Conservation (phyloP, 1,140 invertebrate genomes). For the Nasonia vitripennis region DNA sequence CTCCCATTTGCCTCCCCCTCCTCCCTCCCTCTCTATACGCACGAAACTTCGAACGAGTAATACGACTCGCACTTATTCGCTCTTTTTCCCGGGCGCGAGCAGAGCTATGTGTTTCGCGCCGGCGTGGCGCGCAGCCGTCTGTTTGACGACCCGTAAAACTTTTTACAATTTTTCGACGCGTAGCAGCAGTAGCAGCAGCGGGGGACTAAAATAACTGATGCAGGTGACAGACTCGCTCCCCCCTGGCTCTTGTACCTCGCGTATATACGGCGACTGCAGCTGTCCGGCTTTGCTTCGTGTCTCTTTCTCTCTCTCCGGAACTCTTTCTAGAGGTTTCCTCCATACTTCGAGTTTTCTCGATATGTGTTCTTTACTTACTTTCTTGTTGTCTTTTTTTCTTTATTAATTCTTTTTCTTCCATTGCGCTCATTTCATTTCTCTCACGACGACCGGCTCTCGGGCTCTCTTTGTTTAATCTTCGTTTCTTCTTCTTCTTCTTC, state of each 20-base stretch:
- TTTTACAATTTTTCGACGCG: conserved; percentile 60
- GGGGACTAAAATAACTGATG: conserved; percentile 29
- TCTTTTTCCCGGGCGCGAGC: not conserved
- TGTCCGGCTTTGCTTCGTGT: not conserved
- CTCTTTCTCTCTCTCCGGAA: not conserved
- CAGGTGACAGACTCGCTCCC: conserved; percentile 29
- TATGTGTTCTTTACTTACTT: not conserved
- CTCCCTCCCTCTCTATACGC: not conserved
- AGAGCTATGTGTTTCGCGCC: conserved; percentile 1
- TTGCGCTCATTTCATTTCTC: conserved; percentile 16
- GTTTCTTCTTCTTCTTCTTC: conserved; percentile 24
- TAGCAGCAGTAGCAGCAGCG: not conserved
- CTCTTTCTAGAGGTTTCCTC: conserved; percentile 29
- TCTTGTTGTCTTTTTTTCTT: conserved; percentile 8
- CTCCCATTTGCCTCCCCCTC: conserved; percentile 10
- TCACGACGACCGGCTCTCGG: not conserved
- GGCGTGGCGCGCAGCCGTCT: not conserved
- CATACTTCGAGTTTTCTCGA: conserved; percentile 27
- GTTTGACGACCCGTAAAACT: conserved; percentile 56
- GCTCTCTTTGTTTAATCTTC: conserved; percentile 39
- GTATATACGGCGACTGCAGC: conserved; percentile 5
- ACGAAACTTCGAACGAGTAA: conserved; percentile 36
- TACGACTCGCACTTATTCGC: not conserved
- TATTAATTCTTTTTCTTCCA: conserved; percentile 14
- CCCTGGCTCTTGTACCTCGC: conserved; percentile 5